Base-by-base conservation (phyloP, 1,140 invertebrate genomes). In the Zaprionus nigranus region DNA sequence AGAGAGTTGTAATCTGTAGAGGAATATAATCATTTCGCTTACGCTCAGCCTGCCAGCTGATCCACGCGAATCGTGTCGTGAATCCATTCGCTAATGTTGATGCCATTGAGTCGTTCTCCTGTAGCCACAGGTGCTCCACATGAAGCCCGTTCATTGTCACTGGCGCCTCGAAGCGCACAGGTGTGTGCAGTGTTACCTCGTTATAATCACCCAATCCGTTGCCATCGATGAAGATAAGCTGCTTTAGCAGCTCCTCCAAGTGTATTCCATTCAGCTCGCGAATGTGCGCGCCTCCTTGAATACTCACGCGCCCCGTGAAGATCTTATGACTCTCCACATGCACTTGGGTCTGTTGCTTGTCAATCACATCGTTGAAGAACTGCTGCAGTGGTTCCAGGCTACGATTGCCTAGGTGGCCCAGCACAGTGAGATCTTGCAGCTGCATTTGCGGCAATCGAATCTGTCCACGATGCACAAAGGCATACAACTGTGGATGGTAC, bases 231-330 rank as follows among this genome's bases (percentile, higher is more conserved):
- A 88, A 73, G 22, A 88, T 79, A 3, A 88, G 46, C 26, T 81
- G 61, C 2, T 34, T n/a, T 7, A 88, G 53, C 7, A 88, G 53
- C 22, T 84, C 24, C 2, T 73, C 59, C 36, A 88, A 0, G 0
- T 78, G 51, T 5, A 80, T 36, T 5, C 58, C 68, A 69, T 91
- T 92, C 0, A 92, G 24, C 6, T 40, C n/a, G 0, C 40, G 24
- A 13, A 92, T 75, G 20, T 76, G 43, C 0, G 74, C 83, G 1
- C 90, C 88, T 0, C 60, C 51, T 0, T 43, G 26, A 7, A 92
- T 81, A 26, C 71, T 53, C 0, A 92, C 81, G 26, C 85, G 79
- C 4, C 90, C 91, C 2, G 81, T 85, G 15, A 92, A 92, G 9
- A 60, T 75, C 13, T 90, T 85, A 36, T 72, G 51, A 15, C 72